Evolutionary conservation across 2,113 vertebrate species (phyloP), one percentile per base, ranked within the genome.

Genomic region (Tenrec ecaudatus): DNA sequence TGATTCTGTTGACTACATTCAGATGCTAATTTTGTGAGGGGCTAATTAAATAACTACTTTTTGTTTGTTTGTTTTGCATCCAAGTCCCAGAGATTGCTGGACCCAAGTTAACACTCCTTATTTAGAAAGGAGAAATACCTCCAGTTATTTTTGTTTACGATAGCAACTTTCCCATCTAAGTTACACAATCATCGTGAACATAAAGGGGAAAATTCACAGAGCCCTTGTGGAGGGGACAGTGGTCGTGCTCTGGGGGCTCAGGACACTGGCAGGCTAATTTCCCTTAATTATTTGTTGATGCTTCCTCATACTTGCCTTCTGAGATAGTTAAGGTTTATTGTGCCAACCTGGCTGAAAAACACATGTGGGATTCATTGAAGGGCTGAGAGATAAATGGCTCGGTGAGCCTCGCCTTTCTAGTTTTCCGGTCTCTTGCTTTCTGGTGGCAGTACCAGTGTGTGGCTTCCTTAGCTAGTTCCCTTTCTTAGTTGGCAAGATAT

Each of bases 21-120:
- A 57, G 12, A 77, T 27, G 38, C 19, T 75, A 40, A 68, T 78
- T 47, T 87, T 80, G 36, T 76, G 69, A 60, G 31, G 43, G 2
- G 31, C 57, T 82, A 71, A 77, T 64, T 36, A 87, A 75, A 90
- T 83, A 40, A 83, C 90, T 88, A 80, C 43, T 38, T 31, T 47
- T 64, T 23, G 40, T 40, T 40, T 40, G 40, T 40, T 40, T 40
- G 20, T 76, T 47, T 64, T 64, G 23, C 81, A 79, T 40, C n/a
- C 68, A 84, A 75, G 58, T 81, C 81, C 83, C 76, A 29, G 2
- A 0, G 40, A 38, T 62, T 43, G 27, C 47, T 43, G n/a, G 36
- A 43, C 36, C 36, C 36, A 43, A 40, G 15, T 77, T 40, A 81
- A 76, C 66, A 76, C 33, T 36, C 20, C 19, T 36, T 71, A 60